Conservation (phyloP, 2,797 vertebrate species). For the Thripadectes ignobilis region DNA sequence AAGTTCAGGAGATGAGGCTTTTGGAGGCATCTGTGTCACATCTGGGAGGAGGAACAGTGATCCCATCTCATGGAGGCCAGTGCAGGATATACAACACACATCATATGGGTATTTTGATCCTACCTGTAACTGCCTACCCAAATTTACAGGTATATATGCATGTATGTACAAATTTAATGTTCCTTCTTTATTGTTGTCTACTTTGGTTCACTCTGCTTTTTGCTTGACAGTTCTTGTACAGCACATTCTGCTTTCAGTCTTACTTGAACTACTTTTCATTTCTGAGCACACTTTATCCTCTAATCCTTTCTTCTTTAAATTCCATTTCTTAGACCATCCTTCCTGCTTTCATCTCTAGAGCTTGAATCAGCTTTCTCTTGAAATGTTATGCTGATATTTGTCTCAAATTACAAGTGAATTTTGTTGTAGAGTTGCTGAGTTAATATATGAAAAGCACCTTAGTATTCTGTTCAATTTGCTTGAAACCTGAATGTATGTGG, state of each 20-base stretch:
- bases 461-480: neutral
- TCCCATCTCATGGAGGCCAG: neutral
- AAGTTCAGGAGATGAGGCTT: neutral
- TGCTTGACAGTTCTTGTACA: neutral
- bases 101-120: neutral
- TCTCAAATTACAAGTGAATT: neutral
- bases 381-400: neutral
- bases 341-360: neutral
- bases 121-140: neutral
- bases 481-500: neutral
- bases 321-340: neutral
- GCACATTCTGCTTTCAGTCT: neutral
- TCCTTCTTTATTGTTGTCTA: neutral
- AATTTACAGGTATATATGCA: neutral
- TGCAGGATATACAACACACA: neutral
- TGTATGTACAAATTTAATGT: neutral
- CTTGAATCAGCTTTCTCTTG: neutral
- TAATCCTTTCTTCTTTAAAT: neutral
- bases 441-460: neutral
- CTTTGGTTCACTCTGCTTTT: neutral
- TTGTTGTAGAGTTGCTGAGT: neutral
- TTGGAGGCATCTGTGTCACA: neutral
- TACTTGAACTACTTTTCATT: neutral
- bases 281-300: neutral
- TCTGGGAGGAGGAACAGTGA: neutral